Conservation (phyloP, 1,140 invertebrate genomes). For the Druon quercuslanigerum region DNA sequence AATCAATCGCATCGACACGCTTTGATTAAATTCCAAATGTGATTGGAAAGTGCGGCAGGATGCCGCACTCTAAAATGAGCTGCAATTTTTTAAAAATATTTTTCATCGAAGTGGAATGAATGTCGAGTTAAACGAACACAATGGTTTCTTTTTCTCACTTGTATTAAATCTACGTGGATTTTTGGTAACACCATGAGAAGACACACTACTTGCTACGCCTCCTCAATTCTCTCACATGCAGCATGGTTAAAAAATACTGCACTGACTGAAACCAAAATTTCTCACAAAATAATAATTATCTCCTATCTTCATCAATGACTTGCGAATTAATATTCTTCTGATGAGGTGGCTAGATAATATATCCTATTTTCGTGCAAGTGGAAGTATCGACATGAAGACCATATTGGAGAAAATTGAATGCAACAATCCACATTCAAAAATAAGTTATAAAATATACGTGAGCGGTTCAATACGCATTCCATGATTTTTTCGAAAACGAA, state of each 20-base stretch:
- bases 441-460: conserved; percentile 31
- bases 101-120: conserved; percentile 68
- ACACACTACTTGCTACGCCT: conserved; percentile 19
- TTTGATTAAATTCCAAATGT: conserved; percentile 55
- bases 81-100: conserved; percentile 33
- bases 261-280: conserved; percentile 13
- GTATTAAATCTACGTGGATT: conserved; percentile 23
- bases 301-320: conserved; percentile 18
- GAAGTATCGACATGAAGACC: conserved; percentile 48
- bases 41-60: conserved; percentile 47
- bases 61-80: conserved; percentile 34
- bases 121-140: conserved; percentile 44
- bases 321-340: conserved; percentile 11
- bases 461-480: neutral
- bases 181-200: conserved; percentile 23
- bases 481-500: neutral
- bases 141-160: conserved; percentile 38
- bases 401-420: conserved; percentile 43
- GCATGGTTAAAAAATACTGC: neutral
- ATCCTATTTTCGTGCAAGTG: conserved; percentile 35
- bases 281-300: conserved; percentile 25
- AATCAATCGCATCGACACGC: conserved; percentile 62
- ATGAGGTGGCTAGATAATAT: neutral
- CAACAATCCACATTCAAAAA: conserved; percentile 13
- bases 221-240: conserved; percentile 9